Evolutionary conservation across 2,797 vertebrate genomes (phyloP).

Genomic region (Phrynocephalus vlangalii): DNA sequence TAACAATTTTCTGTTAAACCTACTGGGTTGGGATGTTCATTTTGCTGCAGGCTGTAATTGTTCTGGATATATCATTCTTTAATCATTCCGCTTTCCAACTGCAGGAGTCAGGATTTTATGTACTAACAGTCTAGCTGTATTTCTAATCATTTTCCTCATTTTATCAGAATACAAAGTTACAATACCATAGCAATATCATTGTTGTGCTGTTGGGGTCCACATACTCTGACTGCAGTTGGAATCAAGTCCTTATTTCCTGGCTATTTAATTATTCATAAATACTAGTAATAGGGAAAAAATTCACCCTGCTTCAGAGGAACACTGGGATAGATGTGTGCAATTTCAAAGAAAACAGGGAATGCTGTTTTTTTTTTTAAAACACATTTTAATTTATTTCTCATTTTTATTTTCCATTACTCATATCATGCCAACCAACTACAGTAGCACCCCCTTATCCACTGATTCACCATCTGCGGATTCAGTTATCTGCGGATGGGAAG

Average conservation of each 20-base stretch:
- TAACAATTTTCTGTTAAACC: constrained; percentile 21
- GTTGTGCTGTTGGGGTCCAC: not conserved
- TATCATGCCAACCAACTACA: too few species aligned
- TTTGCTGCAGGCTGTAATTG: constrained; percentile 34
- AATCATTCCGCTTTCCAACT: constrained; percentile 35
- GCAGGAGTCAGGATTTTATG: not conserved
- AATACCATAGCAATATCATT: not conserved
- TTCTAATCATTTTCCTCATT: not conserved
- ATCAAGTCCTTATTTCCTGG: not conserved
- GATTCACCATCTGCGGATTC: too few species aligned
- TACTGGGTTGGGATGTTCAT: constrained; percentile 20
- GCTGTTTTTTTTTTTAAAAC: not conserved
- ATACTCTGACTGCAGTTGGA: not conserved
- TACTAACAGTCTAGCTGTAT: not conserved
- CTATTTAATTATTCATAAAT: not conserved
- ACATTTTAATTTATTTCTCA: too few species aligned
- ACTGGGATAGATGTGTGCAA: too few species aligned
- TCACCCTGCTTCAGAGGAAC: too few species aligned
- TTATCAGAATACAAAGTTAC: not conserved
- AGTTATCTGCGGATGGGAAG: too few species aligned
- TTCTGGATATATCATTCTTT: constrained; percentile 8
- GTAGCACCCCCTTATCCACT: too few species aligned
- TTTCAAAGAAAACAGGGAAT: not conserved
- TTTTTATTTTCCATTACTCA: too few species aligned
- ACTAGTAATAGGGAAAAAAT: too few species aligned